Percentiles rank a stretch among this genome's conserved stretches.
These are phyloP conservation scores for Drosophila pachea DNA, from an alignment of 1,140 invertebrate species.

Conservation along the genomic window DNA sequence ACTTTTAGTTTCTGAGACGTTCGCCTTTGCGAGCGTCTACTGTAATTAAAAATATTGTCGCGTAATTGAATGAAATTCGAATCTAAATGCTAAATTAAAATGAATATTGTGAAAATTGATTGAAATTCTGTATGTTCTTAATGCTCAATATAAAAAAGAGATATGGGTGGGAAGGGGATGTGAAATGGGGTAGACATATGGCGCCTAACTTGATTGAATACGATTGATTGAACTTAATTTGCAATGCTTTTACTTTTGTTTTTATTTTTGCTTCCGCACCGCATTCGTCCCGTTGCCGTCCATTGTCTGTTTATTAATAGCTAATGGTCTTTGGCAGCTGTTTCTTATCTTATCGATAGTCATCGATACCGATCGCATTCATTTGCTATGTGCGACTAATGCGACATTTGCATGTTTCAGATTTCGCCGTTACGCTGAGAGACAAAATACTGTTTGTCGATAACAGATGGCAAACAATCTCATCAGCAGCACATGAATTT, in stretches of 20 bases:
- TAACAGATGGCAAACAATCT: slow-evolving; percentile 80
- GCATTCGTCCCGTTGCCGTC: no score
- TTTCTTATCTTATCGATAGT: slow-evolving; percentile 34
- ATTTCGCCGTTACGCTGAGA: slow-evolving; percentile 83
- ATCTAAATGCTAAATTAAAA: slow-evolving; percentile 10
- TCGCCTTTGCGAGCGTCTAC: neutral
- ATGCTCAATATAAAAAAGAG: neutral
- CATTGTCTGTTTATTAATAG: neutral
- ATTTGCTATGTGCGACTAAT: slow-evolving; percentile 33
- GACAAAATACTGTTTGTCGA: slow-evolving; percentile 83
- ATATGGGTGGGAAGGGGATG: neutral
- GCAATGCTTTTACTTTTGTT: neutral
- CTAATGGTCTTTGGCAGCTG: neutral
- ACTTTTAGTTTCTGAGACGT: neutral
- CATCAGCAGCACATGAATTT: slow-evolving; percentile 80
- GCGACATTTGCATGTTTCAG: slow-evolving; percentile 79
- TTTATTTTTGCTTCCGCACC: neutral
- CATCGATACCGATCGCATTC: slow-evolving; percentile 6
- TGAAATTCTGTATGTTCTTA: slow-evolving; percentile 2
- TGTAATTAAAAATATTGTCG: slow-evolving; percentile 1
- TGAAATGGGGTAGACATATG: neutral
- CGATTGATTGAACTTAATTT: slow-evolving; percentile 17
- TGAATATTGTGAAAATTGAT: slow-evolving; percentile 21
- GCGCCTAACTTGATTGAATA: slow-evolving; percentile 9
- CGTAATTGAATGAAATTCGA: slow-evolving; percentile 33